Conservation (phyloP, 1,140 invertebrate genomes). For the Drosophila nasuta region DNA sequence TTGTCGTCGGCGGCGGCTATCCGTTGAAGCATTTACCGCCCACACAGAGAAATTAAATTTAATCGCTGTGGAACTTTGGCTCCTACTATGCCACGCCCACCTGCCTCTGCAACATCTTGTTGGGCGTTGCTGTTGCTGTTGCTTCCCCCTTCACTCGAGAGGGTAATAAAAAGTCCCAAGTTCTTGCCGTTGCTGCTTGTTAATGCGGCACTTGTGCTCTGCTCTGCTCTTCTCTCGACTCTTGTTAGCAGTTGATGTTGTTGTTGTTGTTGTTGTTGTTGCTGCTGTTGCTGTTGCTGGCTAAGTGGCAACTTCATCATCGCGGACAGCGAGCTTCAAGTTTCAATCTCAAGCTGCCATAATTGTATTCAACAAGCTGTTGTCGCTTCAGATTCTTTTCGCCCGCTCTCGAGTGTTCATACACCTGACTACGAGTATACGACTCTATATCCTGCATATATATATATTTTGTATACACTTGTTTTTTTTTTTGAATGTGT, state of each 20-base stretch:
- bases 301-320: constrained; percentile 80
- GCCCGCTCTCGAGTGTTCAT: neutral
- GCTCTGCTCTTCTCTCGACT: constrained; percentile 18
- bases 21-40: constrained; percentile 56
- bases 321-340: constrained; percentile 52
- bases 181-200: constrained; percentile 60
- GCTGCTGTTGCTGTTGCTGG: constrained; percentile 43
- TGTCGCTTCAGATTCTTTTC: constrained; percentile 63
- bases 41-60: constrained; percentile 75
- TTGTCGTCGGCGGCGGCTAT: constrained; percentile 14
- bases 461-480: constrained; percentile 37
- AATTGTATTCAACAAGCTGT: constrained; percentile 83
- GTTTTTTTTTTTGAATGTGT: constrained; percentile 34
- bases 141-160: constrained; percentile 42
- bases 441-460: constrained; percentile 28
- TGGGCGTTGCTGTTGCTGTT: constrained; percentile 13
- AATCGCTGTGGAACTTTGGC: constrained; percentile 69
- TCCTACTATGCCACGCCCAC: constrained; percentile 24
- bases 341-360: constrained; percentile 72
- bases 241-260: constrained; percentile 36
- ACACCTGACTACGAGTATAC: constrained; percentile 12
- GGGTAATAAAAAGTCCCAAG: constrained; percentile 75
- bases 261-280: constrained; percentile 48
- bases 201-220: constrained; percentile 57
- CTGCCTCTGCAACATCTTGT: no score